Evolutionary conservation across 2,113 vertebrate genomes (phyloP), one percentile per base, ranked within the genome.

Genomic region (Electrona antarctica): DNA sequence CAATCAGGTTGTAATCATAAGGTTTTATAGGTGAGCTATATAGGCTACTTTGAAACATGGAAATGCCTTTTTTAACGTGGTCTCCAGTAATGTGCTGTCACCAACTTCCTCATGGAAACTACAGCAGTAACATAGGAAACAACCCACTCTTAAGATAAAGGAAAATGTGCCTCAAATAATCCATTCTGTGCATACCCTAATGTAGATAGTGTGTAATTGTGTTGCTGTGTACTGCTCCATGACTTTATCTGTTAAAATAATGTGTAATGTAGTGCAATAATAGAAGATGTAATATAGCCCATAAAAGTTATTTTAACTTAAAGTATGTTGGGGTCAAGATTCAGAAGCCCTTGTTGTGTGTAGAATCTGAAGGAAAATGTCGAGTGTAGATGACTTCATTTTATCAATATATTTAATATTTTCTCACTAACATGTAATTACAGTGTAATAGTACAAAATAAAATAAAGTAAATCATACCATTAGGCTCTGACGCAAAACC

Each of bases 21-120:
- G 33, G 33, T 6, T 41, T 41, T 41, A 41, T 41, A 41, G 33
- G 51, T 12, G 14, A 9, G 52, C 9, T 69, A 69, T 9, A 12
- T 11, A 41, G 58, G 4, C 73, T 60, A 60, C 72, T 61, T 7
- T 78, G 75, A 78, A 77, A 79, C 46, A 57, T 33, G 7, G 58
- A 6, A 66, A 46, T 1, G 48, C 52, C 76, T 2, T 68, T 58
- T 11, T n/a, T 4, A 3, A 47, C 0, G 4, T 46, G 54, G 8
- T 0, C n/a, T 0, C 15, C 21, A 47, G 15, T 41, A 0, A 61
- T 66, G 8, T 55, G 1, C 71, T 71, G 3, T 69, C 28, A 41
- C 55, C 50, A 4, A 69, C 76, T 81, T 79, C 69, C 65, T 77
- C 0, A 33, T 41, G 67, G 51, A 64, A 61, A 49, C 28, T 71